These are phyloP conservation scores for Flabesymbios commensalis DNA, from an alignment of 2,888 invertebrate species.

Conservation along the genomic window DNA sequence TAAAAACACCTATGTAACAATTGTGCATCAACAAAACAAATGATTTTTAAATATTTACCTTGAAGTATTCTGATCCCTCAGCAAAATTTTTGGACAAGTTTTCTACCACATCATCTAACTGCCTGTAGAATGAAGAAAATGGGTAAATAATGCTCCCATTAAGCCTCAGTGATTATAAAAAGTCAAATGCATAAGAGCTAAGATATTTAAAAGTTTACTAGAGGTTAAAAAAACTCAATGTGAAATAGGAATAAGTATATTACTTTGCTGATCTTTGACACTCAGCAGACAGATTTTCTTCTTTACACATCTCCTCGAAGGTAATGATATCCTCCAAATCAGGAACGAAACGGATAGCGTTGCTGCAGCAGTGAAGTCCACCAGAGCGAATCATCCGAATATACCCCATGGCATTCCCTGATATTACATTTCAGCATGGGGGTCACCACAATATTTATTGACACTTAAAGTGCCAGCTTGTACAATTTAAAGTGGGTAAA, in stretches of 20 bases:
- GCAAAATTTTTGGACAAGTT: conserved; percentile 82
- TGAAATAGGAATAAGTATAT: conserved; percentile 5
- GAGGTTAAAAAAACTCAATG: neutral
- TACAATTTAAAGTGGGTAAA: no score
- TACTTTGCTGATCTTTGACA: conserved; percentile 64
- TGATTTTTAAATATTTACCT: conserved; percentile 58
- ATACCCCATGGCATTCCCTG: conserved; percentile 90
- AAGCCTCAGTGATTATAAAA: neutral
- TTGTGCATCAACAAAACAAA: neutral
- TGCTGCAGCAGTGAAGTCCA: conserved; percentile 87
- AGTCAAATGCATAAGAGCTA: neutral
- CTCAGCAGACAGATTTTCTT: conserved; percentile 68
- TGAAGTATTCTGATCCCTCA: conserved; percentile 86
- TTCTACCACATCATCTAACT: conserved; percentile 77
- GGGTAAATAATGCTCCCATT: neutral
- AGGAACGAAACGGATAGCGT: conserved; percentile 87
- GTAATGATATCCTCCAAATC: conserved; percentile 71
- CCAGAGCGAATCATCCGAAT: conserved; percentile 92
- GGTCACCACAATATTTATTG: no score
- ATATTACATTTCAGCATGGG: no score
- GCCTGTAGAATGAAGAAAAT: conserved; percentile 61
- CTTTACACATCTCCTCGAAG: conserved; percentile 71
- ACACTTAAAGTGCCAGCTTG: no score
- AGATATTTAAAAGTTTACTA: neutral
- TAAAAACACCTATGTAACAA: no score